A percentile compares a stretch with the other conserved stretches of the same genome.
phyloP scores from a whole-genome alignment of 2,888 invertebrate genomes.

The Lordiphosa andalusiaca region DNA sequence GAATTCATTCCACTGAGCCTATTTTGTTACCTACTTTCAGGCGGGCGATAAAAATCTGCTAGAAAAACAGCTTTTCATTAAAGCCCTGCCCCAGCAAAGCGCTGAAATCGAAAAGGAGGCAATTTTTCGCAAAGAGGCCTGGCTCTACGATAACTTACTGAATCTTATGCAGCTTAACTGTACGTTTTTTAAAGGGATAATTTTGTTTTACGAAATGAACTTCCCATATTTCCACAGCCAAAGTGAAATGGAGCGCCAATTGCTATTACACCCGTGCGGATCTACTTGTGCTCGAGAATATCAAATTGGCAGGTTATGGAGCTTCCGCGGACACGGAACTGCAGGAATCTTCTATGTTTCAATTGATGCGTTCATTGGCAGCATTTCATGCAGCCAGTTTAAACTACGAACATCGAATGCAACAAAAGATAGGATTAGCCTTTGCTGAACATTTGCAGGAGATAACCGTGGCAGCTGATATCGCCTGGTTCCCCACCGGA shows the following conservation, averaged over 20 bases:
- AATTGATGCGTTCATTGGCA: constrained; percentile 76
- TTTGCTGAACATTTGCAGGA: constrained; percentile 55
- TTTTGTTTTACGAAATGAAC: too few relatives aligned
- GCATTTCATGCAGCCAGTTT: constrained; percentile 79
- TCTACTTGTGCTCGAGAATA: constrained; percentile 79
- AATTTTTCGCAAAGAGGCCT: constrained; percentile 70
- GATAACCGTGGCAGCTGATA: constrained; percentile 61
- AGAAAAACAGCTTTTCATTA: constrained; percentile 58
- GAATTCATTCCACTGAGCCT: too few relatives aligned
- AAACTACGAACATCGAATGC: constrained; percentile 73
- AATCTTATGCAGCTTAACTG: constrained; percentile 54
- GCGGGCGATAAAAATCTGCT: constrained; percentile 8
- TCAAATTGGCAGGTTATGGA: constrained; percentile 55
- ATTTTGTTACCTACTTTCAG: constrained; percentile 52
- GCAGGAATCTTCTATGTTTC: constrained; percentile 61
- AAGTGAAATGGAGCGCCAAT: constrained; percentile 67
- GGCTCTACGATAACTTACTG: constrained; percentile 60
- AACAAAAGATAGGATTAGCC: constrained; percentile 43
- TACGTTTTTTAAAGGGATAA: constrained; percentile 18
- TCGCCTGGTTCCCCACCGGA: constrained; percentile 74
- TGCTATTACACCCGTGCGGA: constrained; percentile 74
- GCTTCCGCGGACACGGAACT: constrained; percentile 33
- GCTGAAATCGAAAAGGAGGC: constrained; percentile 48
- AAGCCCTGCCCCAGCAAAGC: constrained; percentile 60
- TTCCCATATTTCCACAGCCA: constrained; percentile 20